phyloP scores from a whole-genome alignment of 1,140 invertebrate species.

The Sminthurinus signatus region DNA sequence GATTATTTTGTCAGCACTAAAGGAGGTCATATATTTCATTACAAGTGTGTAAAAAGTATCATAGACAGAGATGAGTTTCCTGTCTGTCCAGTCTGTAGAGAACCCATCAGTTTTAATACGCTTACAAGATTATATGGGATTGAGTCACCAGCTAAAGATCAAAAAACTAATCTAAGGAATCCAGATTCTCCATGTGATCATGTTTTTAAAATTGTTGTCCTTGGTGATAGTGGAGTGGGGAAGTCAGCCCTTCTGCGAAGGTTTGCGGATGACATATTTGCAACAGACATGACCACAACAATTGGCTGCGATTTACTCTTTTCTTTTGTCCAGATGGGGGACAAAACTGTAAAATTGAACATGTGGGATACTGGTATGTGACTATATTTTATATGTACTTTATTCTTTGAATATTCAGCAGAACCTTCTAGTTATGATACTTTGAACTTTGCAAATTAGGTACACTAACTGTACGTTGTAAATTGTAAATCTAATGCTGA shows the following conservation, averaged over 20 bases:
- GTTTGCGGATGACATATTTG: conserved; percentile 5
- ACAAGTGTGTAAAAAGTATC: conserved; percentile 23
- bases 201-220: conserved; percentile 39
- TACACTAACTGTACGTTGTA: too few relatives aligned
- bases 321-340: conserved; percentile 23
- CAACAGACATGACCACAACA: conserved; percentile 1
- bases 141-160: neutral
- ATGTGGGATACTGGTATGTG: neutral
- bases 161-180: neutral
- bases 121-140: conserved; percentile 9
- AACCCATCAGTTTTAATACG: neutral
- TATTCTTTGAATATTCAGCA: too few relatives aligned
- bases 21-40: conserved; percentile 32
- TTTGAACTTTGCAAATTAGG: too few relatives aligned
- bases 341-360: conserved; percentile 25
- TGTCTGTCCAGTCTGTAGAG: conserved; percentile 5
- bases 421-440: too few relatives aligned
- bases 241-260: conserved; percentile 1
- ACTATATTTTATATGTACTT: too few relatives aligned
- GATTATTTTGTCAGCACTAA: conserved; percentile 33
- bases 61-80: conserved; percentile 15
- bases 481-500: too few relatives aligned
- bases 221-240: conserved; percentile 27
- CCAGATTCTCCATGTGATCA: conserved; percentile 14
- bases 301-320: conserved; percentile 12